Percentiles rank a stretch among this genome's conserved stretches.
Conservation (phyloP, 2,888 invertebrate species). For the Agonopterix arenella region DNA sequence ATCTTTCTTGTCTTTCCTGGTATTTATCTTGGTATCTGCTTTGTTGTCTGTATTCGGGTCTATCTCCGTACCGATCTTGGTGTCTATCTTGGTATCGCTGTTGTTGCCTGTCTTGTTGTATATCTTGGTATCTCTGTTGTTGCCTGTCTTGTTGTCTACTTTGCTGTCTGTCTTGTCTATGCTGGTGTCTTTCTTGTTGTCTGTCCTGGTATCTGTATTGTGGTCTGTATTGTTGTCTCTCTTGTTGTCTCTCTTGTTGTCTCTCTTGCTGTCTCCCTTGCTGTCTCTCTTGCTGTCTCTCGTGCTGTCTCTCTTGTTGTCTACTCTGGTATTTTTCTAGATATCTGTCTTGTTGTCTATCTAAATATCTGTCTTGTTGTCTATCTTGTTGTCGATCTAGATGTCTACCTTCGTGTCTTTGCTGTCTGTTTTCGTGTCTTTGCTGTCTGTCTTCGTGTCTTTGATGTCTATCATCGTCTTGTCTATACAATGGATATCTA, state of each 20-base stretch:
- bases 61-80: neutral
- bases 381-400: neutral
- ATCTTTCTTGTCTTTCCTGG: neutral
- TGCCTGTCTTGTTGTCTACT: neutral
- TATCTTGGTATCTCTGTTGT: neutral
- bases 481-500: neutral
- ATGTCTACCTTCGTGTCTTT: neutral
- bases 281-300: neutral
- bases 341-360: neutral
- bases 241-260: too few relatives aligned
- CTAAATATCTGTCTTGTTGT: neutral
- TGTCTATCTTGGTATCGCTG: too few relatives aligned
- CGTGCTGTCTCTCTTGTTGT: neutral
- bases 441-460: neutral
- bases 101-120: neutral
- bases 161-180: neutral
- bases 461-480: too few relatives aligned
- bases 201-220: neutral
- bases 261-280: neutral
- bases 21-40: neutral
- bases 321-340: neutral
- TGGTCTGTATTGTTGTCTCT: neutral
- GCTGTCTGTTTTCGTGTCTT: neutral
- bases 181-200: neutral
- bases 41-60: neutral